These are phyloP conservation scores for Ophioninae sp. DNA, from an alignment of 2,888 invertebrate species.

Conservation along the genomic window DNA sequence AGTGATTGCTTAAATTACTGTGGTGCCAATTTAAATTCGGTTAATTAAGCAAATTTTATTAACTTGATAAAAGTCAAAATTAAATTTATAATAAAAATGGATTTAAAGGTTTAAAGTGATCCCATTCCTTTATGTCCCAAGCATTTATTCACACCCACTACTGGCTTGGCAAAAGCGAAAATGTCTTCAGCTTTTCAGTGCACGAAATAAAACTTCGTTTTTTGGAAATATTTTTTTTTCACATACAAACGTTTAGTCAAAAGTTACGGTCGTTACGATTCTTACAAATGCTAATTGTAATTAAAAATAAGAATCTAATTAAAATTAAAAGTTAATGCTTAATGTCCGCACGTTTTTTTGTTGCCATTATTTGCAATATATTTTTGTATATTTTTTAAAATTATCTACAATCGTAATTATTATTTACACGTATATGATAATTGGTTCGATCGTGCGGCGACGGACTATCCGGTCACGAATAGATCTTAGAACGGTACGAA, in stretches of 20 bases:
- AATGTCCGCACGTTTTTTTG: no score
- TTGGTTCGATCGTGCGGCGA: slow-evolving; percentile 62
- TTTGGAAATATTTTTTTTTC: neutral
- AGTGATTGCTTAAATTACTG: no score
- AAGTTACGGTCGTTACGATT: slow-evolving; percentile 7
- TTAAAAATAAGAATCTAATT: no score
- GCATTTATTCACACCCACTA: no score
- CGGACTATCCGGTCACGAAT: slow-evolving; percentile 28
- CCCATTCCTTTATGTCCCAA: no score
- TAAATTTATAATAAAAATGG: no score
- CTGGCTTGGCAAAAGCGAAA: no score
- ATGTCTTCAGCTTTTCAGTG: neutral
- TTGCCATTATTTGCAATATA: neutral
- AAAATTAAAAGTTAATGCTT: no score
- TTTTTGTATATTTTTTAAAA: slow-evolving; percentile 5
- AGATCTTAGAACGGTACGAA: slow-evolving; percentile 14
- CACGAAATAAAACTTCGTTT: neutral
- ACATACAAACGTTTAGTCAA: neutral
- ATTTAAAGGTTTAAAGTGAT: no score
- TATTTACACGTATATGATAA: slow-evolving; percentile 70
- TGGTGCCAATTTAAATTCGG: no score
- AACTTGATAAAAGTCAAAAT: no score
- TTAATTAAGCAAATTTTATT: no score
- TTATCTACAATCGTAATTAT: slow-evolving; percentile 59
- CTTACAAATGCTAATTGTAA: neutral